Base-by-base conservation (phyloP, 2,888 invertebrate species). In the Aphidius colemani region DNA sequence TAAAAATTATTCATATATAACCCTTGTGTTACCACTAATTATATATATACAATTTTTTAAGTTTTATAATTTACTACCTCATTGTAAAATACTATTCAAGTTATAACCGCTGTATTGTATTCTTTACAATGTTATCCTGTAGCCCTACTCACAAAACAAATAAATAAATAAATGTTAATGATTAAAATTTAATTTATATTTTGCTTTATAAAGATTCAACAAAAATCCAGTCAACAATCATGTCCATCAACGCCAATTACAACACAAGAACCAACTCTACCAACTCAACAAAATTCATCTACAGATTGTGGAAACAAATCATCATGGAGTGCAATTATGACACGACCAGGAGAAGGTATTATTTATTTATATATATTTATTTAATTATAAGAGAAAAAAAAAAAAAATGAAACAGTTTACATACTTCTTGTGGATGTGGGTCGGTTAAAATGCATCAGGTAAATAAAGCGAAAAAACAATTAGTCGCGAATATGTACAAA, bases 291-390 rank as follows among this genome's bases (percentile, higher is more conserved):
- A 71, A 78, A 73, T 73, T 73, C 70, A 68, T 67, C 78, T 66
- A 72, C 78, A 67, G 80, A 82, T 69, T 66, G 71, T 70, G 78
- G 75, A 71, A 79, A 74, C 68, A 81, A 81, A 71, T 80, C 81
- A 70, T 78, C 81, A 81, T 82, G 82, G 82, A 82, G 82, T 67
- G 80, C 82, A 67, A 81, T 82, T 69, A 82, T 82, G 81, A 81
- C 78, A 76, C 77, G 78, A 78, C 78, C 82, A 71, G 82, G 82
- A 77, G 82, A 82, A 68, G 78, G 74, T 75, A 77, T 78, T 55
- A 71, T 73, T 59, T 40, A 58, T 53, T 18, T 10, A 8, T 18
- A 18, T 18, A 18, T 18, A 18, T 43, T 49, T 48, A 13, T 61
- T 7, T 11, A 53, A 40, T 7, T 7, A 45, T 8, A 45, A 8